phyloP scores from a whole-genome alignment of 2,113 vertebrate genomes.

The Tragulus kanchil region DNA sequence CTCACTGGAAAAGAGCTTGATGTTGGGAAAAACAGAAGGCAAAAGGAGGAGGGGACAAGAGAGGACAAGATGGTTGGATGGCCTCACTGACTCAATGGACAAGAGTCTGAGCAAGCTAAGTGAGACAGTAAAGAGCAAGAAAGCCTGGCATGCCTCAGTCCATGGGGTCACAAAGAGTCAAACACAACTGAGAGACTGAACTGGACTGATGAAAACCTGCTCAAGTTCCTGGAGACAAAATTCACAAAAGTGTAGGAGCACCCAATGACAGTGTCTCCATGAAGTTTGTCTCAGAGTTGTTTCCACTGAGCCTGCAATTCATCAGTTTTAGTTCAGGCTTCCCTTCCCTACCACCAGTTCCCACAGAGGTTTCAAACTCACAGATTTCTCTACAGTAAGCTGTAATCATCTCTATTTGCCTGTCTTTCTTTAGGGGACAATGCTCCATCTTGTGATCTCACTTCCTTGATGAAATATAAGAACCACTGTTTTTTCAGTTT shows the following conservation, averaged over 20 bases:
- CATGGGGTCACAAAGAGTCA: no score
- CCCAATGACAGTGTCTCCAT: neutral
- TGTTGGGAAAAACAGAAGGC: no score
- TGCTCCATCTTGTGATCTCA: neutral
- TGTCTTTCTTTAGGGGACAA: neutral
- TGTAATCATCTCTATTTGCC: neutral
- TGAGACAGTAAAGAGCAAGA: no score
- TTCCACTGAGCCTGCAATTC: neutral
- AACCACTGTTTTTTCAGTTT: neutral
- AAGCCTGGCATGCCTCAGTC: no score
- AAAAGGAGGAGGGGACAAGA: no score
- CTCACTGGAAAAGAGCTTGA: no score
- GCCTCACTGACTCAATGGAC: no score
- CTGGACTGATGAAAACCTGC: neutral
- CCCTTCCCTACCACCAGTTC: neutral
- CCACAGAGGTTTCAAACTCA: neutral
- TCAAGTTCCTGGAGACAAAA: neutral
- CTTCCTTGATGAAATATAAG: neutral
- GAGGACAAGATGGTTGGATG: no score
- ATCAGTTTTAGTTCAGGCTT: neutral
- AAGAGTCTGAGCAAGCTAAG: no score
- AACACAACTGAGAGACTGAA: no score
- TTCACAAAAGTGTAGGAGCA: neutral
- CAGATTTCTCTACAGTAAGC: neutral
- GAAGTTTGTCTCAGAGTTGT: neutral